These are phyloP conservation scores for Horisme vitalbata DNA, from an alignment of 2,888 invertebrate genomes.

Conservation along the genomic window DNA sequence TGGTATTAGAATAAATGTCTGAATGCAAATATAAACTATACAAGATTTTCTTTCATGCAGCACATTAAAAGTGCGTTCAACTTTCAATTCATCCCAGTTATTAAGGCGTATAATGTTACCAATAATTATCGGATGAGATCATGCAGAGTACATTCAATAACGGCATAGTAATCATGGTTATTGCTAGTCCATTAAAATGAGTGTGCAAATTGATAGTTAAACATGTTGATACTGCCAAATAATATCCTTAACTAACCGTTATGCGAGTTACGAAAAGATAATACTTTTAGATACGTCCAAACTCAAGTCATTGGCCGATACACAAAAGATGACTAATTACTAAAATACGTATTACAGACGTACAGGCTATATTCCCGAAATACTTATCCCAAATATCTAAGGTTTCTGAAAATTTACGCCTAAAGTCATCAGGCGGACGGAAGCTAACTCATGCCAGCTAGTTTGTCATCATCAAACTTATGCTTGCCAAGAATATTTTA, in stretches of 20 bases:
- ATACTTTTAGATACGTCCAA: too few species aligned
- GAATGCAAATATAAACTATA: conserved; percentile 37
- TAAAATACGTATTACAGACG: too few species aligned
- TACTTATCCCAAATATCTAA: too few species aligned
- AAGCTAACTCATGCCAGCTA: too few species aligned
- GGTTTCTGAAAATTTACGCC: too few species aligned
- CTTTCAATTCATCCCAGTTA: conserved; percentile 38
- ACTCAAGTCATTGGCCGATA: too few species aligned
- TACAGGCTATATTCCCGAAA: too few species aligned
- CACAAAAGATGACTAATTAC: too few species aligned
- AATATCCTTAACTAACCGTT: conserved; percentile 1
- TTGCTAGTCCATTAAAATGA: conserved; percentile 8
- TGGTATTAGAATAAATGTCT: conserved; percentile 35
- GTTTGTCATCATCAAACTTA: too few species aligned
- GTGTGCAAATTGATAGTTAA: conserved; percentile 14
- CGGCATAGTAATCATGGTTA: conserved; percentile 15
- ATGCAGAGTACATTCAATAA: conserved; percentile 30
- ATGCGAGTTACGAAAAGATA: too few species aligned
- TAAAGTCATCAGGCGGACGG: too few species aligned
- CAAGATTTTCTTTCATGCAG: conserved; percentile 42
- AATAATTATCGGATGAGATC: conserved; percentile 31
- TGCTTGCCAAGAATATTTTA: too few species aligned
- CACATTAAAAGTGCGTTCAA: conserved; percentile 57
- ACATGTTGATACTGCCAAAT: conserved; percentile 7
- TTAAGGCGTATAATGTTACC: conserved; percentile 22